Base-by-base conservation (phyloP, 2,113 vertebrate species). In the Balaenoptera acutorostrata region DNA sequence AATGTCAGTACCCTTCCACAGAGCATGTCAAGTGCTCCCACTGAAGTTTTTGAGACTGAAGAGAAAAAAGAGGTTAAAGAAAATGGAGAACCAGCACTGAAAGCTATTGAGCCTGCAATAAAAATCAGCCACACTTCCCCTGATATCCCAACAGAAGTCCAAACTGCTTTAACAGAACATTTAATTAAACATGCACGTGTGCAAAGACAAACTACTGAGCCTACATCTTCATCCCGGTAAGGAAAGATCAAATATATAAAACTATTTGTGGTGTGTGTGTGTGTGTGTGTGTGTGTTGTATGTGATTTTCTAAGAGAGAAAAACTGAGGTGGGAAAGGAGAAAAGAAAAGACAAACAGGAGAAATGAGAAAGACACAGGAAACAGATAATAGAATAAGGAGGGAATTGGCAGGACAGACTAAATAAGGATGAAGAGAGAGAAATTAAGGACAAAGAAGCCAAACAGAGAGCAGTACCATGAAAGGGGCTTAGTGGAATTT, bases 41-140 rank as follows among this genome's bases (percentile, higher is more conserved):
- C 98, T 0, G 99, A 99, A 97, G 98, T 98, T 96, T 98, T 99
- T 85, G 99, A 99, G 98, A 98, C 99, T 12, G 97, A 98, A 36
- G 99, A 99, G 96, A 99, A 99, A 97, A 99, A 99, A 95, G 99
- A 99, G 71, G 98, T 98, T 71, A 99, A 99, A 97, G 99, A 99
- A 97, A 99, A 99, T 2, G 99, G 98, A 61, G 99, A 99, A 81
- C 98, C 99, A 88, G 97, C 99, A 0, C 98, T 99, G 44, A 99
- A 99, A 97, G 98, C 99, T 33, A 98, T 99, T 55, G 99, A 99
- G 96, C 99, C 99, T 2, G 99, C 99, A 0, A 99, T 99, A 99
- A 99, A 99, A 99, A 99, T 99, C 97, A 99, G 99, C 98, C 99
- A 99, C 99, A 99, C 99, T 39, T 99, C 99, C 9, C 99, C 99